Conservation (phyloP, 2,797 vertebrate genomes). For the Bradypus variegatus region DNA sequence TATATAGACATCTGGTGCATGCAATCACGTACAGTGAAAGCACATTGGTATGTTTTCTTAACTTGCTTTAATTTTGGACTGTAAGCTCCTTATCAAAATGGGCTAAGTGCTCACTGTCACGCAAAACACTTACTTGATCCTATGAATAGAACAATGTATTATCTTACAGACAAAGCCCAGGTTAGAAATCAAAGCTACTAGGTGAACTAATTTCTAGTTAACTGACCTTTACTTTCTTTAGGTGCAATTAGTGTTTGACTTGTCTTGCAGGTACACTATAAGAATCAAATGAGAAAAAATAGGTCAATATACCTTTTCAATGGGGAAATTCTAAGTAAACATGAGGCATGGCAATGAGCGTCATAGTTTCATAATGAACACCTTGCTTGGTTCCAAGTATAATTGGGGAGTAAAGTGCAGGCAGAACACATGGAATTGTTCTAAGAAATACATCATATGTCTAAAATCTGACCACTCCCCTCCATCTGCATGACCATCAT, state of each 20-base stretch:
- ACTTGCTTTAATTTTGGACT: not conserved
- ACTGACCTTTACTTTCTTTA: not conserved
- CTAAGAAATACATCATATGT: not conserved
- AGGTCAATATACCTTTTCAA: not conserved
- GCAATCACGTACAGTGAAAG: not conserved
- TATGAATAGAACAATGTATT: not conserved
- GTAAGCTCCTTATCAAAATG: not conserved
- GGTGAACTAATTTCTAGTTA: not conserved
- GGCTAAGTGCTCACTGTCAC: not conserved
- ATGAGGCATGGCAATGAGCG: not conserved
- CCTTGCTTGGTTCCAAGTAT: not conserved
- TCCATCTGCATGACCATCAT: not conserved
- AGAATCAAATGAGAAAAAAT: not conserved
- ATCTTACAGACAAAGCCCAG: not conserved
- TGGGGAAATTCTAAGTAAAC: not conserved
- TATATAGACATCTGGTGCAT: not conserved
- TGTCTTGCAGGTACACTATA: not conserved
- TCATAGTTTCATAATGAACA: not conserved
- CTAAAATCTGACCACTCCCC: not conserved
- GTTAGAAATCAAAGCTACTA: not conserved
- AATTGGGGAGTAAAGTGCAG: not conserved
- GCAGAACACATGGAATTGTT: not conserved
- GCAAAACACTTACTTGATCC: not conserved
- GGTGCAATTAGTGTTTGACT: not conserved
- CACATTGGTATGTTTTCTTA: not conserved